A percentile compares a stretch with the other conserved stretches of the same genome.
These are phyloP conservation scores for Brachyptera risi DNA, from an alignment of 2,888 invertebrate species.

Conservation along the genomic window DNA sequence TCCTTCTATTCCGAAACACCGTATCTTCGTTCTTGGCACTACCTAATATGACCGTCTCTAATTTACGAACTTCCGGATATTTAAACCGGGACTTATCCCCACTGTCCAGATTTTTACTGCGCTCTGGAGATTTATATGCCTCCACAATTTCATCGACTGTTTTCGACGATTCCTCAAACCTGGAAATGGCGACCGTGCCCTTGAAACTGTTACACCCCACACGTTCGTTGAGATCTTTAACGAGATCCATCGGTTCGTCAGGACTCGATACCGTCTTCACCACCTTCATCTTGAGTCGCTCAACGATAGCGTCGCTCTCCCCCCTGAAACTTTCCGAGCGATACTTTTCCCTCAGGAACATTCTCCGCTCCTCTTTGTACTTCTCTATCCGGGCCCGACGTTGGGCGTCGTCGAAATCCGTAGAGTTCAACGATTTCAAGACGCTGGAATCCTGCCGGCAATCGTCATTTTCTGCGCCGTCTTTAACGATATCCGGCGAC, in stretches of 20 bases:
- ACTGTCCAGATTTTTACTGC: neutral
- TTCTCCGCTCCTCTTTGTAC: conserved; percentile 86
- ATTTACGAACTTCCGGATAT: neutral
- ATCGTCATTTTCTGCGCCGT: neutral
- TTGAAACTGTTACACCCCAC: conserved; percentile 11
- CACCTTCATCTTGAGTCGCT: conserved; percentile 51
- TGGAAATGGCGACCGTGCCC: neutral
- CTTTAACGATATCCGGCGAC: conserved; percentile 35
- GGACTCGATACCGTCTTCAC: conserved; percentile 17
- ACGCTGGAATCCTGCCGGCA: conserved; percentile 7
- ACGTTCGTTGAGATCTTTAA: conserved; percentile 11
- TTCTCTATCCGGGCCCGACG: conserved; percentile 82
- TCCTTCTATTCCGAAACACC: neutral
- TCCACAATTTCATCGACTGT: neutral
- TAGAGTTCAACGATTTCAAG: neutral
- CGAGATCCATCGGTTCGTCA: neutral
- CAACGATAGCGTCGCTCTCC: conserved; percentile 60
- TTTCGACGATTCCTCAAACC: neutral
- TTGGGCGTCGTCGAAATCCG: conserved; percentile 50
- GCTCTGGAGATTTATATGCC: neutral
- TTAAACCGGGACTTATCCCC: neutral
- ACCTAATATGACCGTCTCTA: neutral
- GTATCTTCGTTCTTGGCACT: neutral
- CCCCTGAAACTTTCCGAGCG: conserved; percentile 53
- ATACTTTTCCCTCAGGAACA: conserved; percentile 79